Evolutionary conservation across 2,113 vertebrate species (phyloP).

Genomic region (cattle (Bos taurus)): DNA sequence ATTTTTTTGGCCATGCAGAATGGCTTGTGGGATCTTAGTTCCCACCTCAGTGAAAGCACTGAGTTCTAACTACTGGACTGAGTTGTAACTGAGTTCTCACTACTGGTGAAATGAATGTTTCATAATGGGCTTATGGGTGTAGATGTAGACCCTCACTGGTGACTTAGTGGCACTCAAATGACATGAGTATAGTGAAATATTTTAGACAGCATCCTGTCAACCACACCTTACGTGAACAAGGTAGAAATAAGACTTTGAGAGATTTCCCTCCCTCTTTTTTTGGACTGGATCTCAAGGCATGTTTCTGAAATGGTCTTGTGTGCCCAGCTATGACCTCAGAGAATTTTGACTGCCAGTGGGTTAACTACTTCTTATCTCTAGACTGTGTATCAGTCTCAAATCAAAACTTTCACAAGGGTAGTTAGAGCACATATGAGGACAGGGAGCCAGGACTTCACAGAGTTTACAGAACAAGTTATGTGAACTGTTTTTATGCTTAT

Average conservation of each 20-base stretch:
- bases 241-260: background rate
- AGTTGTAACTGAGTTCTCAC: background rate
- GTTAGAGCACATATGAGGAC: background rate
- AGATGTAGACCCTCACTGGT: background rate
- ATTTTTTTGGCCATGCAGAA: background rate
- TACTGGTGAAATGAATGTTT: background rate
- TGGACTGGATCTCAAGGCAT: background rate
- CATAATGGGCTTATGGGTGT: background rate
- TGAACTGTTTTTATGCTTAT: background rate
- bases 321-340: background rate
- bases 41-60: background rate
- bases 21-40: background rate
- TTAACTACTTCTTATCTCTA: background rate
- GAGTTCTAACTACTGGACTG: background rate
- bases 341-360: background rate
- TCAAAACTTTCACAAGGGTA: background rate
- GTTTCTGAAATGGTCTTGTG: background rate
- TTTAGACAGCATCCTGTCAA: background rate
- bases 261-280: background rate
- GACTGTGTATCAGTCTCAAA: background rate
- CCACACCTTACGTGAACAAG: background rate
- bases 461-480: background rate
- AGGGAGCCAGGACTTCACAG: background rate
- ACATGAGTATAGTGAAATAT: background rate
- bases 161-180: background rate